Percentiles rank a stretch among this genome's conserved stretches.
Evolutionary conservation across 2,797 vertebrate species (phyloP).

Genomic region (Gymnoscopelus braueri): DNA sequence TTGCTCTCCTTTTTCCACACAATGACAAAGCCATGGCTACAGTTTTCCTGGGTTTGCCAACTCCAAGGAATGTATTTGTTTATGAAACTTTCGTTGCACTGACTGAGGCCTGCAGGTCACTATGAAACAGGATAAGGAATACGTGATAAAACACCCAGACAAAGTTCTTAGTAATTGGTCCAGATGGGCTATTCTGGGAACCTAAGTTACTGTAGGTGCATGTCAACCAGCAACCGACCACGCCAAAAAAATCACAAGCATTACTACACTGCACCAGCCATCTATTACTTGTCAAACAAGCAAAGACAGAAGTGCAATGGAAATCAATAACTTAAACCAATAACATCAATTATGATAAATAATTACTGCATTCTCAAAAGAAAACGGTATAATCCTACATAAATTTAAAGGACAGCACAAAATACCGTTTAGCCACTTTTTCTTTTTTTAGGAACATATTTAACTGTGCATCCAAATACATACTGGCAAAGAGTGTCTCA

Average conservation of each 20-base stretch:
- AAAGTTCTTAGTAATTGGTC: neutral
- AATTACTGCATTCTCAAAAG: conserved; percentile 61
- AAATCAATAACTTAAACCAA: conserved; percentile 76
- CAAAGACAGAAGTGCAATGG: conserved; percentile 58
- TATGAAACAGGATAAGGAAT: neutral
- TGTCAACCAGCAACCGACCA: conserved; percentile 39
- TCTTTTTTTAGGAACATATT: conserved; percentile 26
- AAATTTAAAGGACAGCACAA: conserved; percentile 54
- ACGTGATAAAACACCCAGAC: conserved; percentile 5
- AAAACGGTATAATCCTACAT: conserved; percentile 50
- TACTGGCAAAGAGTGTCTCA: conserved; percentile 35
- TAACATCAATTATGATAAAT: conserved; percentile 68
- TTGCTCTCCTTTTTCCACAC: conserved; percentile 28
- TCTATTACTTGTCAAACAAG: conserved; percentile 53
- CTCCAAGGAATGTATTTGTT: conserved; percentile 40
- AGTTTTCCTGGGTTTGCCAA: conserved; percentile 34
- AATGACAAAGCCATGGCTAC: conserved; percentile 53
- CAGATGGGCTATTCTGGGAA: conserved; percentile 8
- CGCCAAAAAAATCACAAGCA: conserved; percentile 52
- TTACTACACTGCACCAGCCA: conserved; percentile 44
- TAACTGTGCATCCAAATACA: conserved; percentile 44
- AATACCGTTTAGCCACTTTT: conserved; percentile 49
- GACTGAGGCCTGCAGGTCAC: conserved; percentile 38
- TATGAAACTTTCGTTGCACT: conserved; percentile 24
- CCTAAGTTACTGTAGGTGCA: conserved; percentile 52